A percentile compares a stretch with the other conserved stretches of the same genome.
These are phyloP conservation scores for Lasaia peninsularis DNA, from an alignment of 1,140 invertebrate species.

Conservation along the genomic window DNA sequence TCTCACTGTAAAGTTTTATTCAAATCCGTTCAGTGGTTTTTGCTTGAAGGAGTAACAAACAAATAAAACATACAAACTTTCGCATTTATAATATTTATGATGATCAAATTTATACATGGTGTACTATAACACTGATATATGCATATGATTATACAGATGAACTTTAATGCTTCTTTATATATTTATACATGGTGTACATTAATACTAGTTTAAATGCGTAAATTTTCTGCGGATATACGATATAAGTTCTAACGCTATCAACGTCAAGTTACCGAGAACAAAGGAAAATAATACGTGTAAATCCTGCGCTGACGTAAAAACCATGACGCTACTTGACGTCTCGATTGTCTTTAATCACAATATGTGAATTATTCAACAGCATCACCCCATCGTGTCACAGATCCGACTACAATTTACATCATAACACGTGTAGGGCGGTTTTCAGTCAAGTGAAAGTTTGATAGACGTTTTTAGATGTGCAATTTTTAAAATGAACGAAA, in stretches of 20 bases:
- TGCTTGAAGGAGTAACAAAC: too few relatives aligned
- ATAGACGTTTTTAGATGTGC: background rate
- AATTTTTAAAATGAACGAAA: background rate
- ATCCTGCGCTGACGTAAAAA: slow-evolving; percentile 30
- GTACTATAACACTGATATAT: too few relatives aligned
- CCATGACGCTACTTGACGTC: slow-evolving; percentile 40
- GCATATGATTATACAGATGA: too few relatives aligned
- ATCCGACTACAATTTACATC: slow-evolving; percentile 22
- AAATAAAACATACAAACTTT: too few relatives aligned
- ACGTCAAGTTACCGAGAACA: slow-evolving; percentile 23
- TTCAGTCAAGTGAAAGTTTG: background rate
- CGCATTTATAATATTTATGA: too few relatives aligned
- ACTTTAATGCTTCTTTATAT: too few relatives aligned
- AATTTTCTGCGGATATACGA: background rate
- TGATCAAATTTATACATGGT: too few relatives aligned
- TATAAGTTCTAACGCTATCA: slow-evolving; percentile 9
- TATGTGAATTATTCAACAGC: slow-evolving; percentile 51
- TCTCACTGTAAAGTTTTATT: too few relatives aligned
- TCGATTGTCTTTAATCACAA: slow-evolving; percentile 65
- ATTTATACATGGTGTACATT: too few relatives aligned
- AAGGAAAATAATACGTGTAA: slow-evolving; percentile 32
- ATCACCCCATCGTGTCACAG: slow-evolving; percentile 20
- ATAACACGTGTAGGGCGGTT: slow-evolving; percentile 7
- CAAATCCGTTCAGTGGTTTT: too few relatives aligned
- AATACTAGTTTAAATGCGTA: too few relatives aligned